Conservation (phyloP, 2,797 vertebrate genomes). For the Catamblyrhynchus diadema region DNA sequence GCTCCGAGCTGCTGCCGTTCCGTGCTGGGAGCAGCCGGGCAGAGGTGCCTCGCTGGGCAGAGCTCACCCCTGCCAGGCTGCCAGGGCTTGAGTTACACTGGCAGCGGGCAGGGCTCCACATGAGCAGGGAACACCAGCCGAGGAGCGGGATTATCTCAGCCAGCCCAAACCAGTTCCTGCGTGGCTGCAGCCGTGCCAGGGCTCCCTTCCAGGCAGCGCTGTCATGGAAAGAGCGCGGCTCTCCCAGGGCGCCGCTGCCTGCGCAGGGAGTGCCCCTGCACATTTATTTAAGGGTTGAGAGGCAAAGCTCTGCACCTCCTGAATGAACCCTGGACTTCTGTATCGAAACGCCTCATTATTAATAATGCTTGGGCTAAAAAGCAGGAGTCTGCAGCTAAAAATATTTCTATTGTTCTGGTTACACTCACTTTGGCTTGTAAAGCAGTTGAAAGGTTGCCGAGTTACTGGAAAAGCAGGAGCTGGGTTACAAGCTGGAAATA, state of each 20-base stretch:
- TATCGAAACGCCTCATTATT: constrained; percentile 5
- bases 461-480: constrained; percentile 26
- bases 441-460: neutral
- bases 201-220: constrained; percentile 32
- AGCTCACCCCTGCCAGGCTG: constrained; percentile 37
- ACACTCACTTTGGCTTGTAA: neutral
- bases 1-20: accelerated
- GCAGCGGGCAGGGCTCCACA: neutral
- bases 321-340: constrained; percentile 16
- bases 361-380: neutral
- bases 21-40: neutral
- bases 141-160: constrained; percentile 62
- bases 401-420: constrained; percentile 29
- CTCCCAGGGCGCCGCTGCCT: constrained; percentile 1
- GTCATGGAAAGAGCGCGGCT: constrained; percentile 16
- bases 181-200: neutral
- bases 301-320: neutral
- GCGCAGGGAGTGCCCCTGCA: neutral
- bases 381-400: constrained; percentile 21
- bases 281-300: constrained; percentile 20
- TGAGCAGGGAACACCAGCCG: constrained; percentile 60
- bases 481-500: neutral
- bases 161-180: constrained; percentile 66
- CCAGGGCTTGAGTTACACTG: constrained; percentile 31
- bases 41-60: neutral